Percentiles rank a stretch among this genome's conserved stretches.
phyloP scores from a whole-genome alignment of 2,797 vertebrate genomes.

The Fratercula arctica region DNA sequence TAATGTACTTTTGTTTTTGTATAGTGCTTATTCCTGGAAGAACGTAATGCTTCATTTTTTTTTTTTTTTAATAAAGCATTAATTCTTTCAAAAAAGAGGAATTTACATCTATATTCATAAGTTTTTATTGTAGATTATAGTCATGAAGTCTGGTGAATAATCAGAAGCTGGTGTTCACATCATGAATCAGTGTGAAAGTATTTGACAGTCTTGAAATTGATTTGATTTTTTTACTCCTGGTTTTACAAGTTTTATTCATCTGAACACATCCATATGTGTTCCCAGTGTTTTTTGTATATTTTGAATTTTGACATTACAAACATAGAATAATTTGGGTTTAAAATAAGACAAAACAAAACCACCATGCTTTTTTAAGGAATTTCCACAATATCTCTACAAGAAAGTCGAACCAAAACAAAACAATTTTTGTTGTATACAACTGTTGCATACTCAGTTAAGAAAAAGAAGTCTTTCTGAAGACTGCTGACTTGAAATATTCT shows the following conservation, averaged over 20 bases:
- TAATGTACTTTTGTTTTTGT: background rate
- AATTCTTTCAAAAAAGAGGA: background rate
- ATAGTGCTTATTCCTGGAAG: background rate
- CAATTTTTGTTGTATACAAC: background rate
- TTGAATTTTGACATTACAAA: background rate
- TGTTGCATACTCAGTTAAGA: background rate
- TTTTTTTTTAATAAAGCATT: background rate
- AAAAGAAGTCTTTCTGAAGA: background rate
- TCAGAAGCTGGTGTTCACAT: conserved; percentile 6
- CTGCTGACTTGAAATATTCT: background rate
- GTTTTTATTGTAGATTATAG: background rate
- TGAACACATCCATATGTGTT: conserved; percentile 6
- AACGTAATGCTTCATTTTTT: background rate
- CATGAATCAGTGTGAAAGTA: background rate
- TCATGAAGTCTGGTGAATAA: conserved; percentile 1
- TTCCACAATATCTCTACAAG: background rate
- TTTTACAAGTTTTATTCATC: background rate
- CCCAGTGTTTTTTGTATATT: background rate
- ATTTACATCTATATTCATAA: background rate
- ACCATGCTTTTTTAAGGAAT: background rate
- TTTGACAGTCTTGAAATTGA: background rate
- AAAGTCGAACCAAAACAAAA: background rate
- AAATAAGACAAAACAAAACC: background rate
- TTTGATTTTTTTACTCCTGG: background rate
- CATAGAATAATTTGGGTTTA: background rate